phyloP scores from a whole-genome alignment of 53 echinoderm and acorn worm species.

The Antedon mediterranea region DNA sequence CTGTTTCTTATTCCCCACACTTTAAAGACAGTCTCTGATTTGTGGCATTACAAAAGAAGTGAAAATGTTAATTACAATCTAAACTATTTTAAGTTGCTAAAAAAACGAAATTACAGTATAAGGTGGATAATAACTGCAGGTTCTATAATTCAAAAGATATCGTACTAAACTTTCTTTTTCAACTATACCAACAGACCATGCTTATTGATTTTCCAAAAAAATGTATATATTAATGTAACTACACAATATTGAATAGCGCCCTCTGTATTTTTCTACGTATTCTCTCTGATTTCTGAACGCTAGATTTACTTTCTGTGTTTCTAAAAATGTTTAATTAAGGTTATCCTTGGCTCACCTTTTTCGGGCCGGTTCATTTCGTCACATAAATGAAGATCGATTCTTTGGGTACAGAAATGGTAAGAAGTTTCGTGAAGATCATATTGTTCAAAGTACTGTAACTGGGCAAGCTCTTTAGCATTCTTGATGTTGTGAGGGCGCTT shows the following conservation, averaged over 20 bases:
- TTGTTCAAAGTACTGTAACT: slow-evolving; percentile 76
- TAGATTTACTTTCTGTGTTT: too few relatives aligned
- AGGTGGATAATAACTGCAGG: too few relatives aligned
- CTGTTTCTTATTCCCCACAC: neutral
- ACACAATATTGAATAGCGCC: too few relatives aligned
- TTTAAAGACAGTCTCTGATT: neutral
- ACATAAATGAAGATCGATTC: slow-evolving; percentile 85
- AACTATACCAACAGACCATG: too few relatives aligned
- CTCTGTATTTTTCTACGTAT: too few relatives aligned
- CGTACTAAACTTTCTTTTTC: too few relatives aligned
- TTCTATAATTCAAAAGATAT: too few relatives aligned
- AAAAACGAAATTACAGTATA: too few relatives aligned
- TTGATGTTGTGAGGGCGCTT: slow-evolving; percentile 44
- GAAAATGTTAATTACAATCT: neutral
- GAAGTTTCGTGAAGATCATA: slow-evolving; percentile 84
- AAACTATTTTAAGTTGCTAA: neutral
- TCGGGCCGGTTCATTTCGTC: slow-evolving; percentile 92
- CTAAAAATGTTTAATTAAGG: too few relatives aligned
- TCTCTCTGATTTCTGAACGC: too few relatives aligned
- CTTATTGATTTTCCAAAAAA: too few relatives aligned
- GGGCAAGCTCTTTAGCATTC: slow-evolving; percentile 56
- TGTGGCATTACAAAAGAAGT: neutral
- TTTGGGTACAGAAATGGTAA: slow-evolving; percentile 68
- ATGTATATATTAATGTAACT: too few relatives aligned
- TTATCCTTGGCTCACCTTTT: slow-evolving; percentile 44